Base-by-base conservation (phyloP, 2,797 vertebrate genomes). In the Eidolon dupreanum region DNA sequence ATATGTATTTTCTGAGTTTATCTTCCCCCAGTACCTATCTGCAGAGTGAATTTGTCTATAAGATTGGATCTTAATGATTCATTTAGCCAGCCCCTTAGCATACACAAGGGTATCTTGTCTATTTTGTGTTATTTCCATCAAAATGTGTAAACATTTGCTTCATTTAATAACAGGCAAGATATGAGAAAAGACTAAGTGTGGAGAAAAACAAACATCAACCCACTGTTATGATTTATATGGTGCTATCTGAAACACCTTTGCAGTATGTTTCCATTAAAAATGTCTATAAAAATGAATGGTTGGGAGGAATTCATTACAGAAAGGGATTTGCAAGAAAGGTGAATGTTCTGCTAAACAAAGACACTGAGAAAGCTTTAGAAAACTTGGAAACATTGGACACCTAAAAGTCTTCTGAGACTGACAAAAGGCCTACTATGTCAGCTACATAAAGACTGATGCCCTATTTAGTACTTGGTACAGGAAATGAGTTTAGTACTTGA, bases 101-200 rank as follows among this genome's bases (percentile, higher is more conserved):
- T 65, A 68, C 46, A 83, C 55, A 90, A 77, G 63, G 28, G 24
- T 82, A 92, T 94, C 71, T 84, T 94, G 57, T 81, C 55, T 95
- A 93, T 84, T 89, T 88, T 87, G 71, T 87, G 38, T 89, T 96
- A 63, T 83, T 97, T 93, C 84, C 87, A 83, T 95, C 90, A 97
- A 79, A 97, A 93, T 36, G 2, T 95, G 55, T 96, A 97, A 97
- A 96, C 96, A 97, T 98, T 97, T 96, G 81, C 65, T 97, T 97
- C 94, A 97, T 98, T 98, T 97, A 98, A 91, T 96, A 96, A 97
- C 43, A 75, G 22, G 49, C 94, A 94, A 94, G 51, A 16, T 84
- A 86, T 61, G 55, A 92, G 83, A 86, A 94, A 91, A 93, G 86
- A 96, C 17, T 94, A 85, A 97, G 66, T 96, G n/a, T 96, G 75